Conservation (phyloP, 2,888 invertebrate genomes). For the Leistus spinibarbis region DNA sequence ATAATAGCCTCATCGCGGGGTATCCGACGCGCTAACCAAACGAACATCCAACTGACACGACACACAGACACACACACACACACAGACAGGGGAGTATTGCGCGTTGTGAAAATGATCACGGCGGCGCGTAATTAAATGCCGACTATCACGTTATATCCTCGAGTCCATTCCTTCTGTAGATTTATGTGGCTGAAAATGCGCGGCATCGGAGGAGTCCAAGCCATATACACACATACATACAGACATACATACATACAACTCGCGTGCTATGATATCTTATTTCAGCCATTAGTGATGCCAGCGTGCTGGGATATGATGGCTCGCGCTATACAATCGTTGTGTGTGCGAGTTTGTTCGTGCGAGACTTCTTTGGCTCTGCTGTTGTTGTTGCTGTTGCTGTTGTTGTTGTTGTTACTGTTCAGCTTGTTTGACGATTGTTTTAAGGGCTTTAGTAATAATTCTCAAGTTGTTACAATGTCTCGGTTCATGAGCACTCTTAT, state of each 20-base stretch:
- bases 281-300: conserved; percentile 54
- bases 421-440: not conserved
- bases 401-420: not conserved
- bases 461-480: not conserved
- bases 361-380: not conserved
- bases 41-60: not conserved
- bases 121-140: conserved; percentile 35
- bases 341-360: not conserved
- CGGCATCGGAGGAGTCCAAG: conserved; percentile 7
- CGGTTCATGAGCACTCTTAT: not conserved
- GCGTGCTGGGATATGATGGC: not conserved
- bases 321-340: not conserved
- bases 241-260: not conserved
- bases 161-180: conserved; percentile 12
- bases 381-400: not conserved
- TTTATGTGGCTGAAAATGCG: conserved; percentile 15
- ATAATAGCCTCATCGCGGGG: conserved; percentile 29
- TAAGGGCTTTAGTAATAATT: not conserved
- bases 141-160: conserved; percentile 30
- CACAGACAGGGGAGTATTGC: not conserved
- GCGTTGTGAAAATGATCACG: conserved; percentile 31
- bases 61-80: not conserved
- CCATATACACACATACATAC: too few species aligned
- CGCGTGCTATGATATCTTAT: conserved; percentile 59
- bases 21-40: conserved; percentile 2